These are phyloP conservation scores for Urophycis tenuis DNA, from an alignment of 2,797 vertebrate genomes.

Conservation along the genomic window DNA sequence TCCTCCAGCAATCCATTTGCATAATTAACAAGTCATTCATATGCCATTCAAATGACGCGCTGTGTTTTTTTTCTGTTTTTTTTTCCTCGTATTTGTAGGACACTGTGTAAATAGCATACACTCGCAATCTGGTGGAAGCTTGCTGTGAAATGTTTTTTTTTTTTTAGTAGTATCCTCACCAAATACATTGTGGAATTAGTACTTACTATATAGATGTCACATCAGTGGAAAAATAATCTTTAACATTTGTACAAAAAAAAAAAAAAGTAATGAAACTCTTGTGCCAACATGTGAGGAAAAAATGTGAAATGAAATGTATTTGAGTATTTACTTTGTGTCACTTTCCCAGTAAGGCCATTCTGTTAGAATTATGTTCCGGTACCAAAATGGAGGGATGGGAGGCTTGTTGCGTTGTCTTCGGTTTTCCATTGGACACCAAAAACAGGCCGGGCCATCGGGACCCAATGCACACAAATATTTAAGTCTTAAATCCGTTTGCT, in stretches of 20 bases:
- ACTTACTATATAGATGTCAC: background rate
- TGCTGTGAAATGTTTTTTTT: background rate
- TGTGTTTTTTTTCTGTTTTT: background rate
- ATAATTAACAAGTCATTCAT: constrained; percentile 79
- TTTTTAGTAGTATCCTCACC: background rate
- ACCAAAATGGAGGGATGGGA: background rate
- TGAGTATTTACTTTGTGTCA: background rate
- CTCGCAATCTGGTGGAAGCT: background rate
- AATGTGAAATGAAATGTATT: background rate
- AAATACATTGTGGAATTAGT: background rate
- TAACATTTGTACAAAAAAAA: background rate
- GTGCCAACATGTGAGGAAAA: no score
- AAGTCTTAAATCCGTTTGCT: background rate
- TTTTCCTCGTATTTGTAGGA: background rate
- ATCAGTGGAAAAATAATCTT: background rate
- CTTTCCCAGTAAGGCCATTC: background rate
- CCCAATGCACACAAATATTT: background rate
- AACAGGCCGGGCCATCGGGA: background rate
- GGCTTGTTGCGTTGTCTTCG: background rate
- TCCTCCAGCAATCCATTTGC: constrained; percentile 68
- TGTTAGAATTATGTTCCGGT: background rate
- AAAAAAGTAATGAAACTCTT: background rate
- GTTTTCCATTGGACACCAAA: background rate
- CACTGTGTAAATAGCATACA: background rate
- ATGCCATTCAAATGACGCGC: constrained; percentile 52